These are phyloP conservation scores for Antheraea assamensis DNA, from an alignment of 2,888 invertebrate species.

Conservation along the genomic window DNA sequence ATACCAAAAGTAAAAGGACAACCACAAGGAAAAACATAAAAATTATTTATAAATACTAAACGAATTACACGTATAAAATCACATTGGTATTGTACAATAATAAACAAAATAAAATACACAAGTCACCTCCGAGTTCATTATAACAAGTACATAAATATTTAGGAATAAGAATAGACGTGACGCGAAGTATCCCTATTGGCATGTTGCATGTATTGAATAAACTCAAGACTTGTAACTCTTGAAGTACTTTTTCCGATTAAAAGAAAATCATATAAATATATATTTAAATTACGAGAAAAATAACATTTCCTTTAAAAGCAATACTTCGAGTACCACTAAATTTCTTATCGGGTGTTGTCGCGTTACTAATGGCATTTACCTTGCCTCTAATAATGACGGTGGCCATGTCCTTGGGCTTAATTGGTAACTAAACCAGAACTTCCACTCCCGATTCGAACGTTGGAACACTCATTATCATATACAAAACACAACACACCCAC, in stretches of 20 bases:
- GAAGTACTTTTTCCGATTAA: background rate
- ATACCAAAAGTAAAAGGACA: background rate
- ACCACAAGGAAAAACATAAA: background rate
- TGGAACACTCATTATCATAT: conserved; percentile 36
- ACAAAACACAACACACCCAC: conserved; percentile 26
- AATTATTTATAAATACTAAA: background rate
- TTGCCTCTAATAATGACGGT: conserved; percentile 41
- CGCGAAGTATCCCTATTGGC: background rate
- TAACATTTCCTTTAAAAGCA: background rate
- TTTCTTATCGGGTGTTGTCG: conserved; percentile 3
- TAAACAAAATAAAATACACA: background rate
- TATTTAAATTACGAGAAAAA: background rate
- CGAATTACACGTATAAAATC: background rate
- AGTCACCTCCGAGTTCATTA: background rate
- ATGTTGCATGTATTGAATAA: background rate
- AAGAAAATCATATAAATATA: background rate
- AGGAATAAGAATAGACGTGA: background rate
- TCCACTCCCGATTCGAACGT: conserved; percentile 35
- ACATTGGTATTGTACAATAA: background rate
- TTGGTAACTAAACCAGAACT: conserved; percentile 35
- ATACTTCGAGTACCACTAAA: background rate
- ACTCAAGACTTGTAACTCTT: background rate
- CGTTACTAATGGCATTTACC: conserved; percentile 33
- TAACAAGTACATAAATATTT: background rate
- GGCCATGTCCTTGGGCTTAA: conserved; percentile 40